phyloP scores from a whole-genome alignment of 2,113 vertebrate species.

The Aspiorhynchus laticeps region DNA sequence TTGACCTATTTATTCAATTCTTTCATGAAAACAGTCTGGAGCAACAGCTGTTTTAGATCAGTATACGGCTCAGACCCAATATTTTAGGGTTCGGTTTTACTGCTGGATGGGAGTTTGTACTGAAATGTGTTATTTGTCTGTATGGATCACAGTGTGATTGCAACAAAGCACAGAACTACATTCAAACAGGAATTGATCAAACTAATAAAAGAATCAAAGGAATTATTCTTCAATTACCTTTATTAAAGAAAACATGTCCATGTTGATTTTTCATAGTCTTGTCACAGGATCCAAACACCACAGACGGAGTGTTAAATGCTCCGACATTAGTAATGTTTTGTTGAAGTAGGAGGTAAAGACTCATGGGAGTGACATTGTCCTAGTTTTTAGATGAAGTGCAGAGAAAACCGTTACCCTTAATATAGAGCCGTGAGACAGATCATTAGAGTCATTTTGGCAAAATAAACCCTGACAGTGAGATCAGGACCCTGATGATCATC shows the following conservation, averaged over 20 bases:
- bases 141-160: neutral
- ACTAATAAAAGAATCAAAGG: neutral
- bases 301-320: neutral
- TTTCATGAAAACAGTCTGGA: neutral
- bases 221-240: too few relatives aligned
- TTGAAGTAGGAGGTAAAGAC: neutral
- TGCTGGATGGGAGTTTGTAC: neutral
- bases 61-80: neutral
- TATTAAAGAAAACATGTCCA: neutral
- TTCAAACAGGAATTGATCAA: neutral
- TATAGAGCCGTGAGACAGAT: neutral
- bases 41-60: neutral
- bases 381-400: neutral
- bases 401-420: neutral
- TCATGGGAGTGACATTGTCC: constrained; percentile 2
- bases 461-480: neutral
- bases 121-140: neutral
- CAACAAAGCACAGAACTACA: neutral
- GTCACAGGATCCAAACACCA: neutral
- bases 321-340: neutral
- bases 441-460: neutral
- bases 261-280: neutral
- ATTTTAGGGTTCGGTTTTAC: neutral
- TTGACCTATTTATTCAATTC: neutral
- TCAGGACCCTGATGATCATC: neutral